These are phyloP conservation scores for Mechanitis messenoides DNA, from an alignment of 2,888 invertebrate genomes.

Conservation along the genomic window DNA sequence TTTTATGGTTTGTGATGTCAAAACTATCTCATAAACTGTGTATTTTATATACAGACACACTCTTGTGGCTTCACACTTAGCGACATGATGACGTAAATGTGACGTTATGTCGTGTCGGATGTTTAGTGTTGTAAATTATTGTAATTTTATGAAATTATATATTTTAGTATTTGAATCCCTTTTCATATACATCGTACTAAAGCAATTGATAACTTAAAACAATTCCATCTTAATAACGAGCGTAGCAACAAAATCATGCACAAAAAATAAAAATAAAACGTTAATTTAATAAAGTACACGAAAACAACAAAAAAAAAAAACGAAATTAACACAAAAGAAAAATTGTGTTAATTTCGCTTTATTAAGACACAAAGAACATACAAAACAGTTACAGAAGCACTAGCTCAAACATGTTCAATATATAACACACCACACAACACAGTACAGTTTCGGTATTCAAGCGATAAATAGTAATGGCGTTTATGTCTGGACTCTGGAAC, in stretches of 20 bases:
- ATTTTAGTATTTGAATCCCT: not conserved
- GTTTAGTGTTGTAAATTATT: constrained; percentile 4
- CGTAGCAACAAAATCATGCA: not conserved
- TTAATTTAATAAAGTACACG: not conserved
- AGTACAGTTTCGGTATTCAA: constrained; percentile 34
- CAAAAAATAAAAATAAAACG: not conserved
- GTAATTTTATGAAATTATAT: constrained; percentile 6
- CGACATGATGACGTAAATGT: constrained; percentile 20
- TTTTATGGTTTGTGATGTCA: constrained; percentile 52
- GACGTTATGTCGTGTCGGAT: constrained; percentile 18
- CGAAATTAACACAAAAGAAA: not conserved
- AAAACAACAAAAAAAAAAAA: not conserved
- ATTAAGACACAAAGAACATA: not conserved
- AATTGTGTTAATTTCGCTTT: not conserved
- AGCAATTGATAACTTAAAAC: too few relatives aligned
- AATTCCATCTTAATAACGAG: too few relatives aligned
- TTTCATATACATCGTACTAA: too few relatives aligned
- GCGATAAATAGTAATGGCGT: constrained; percentile 58
- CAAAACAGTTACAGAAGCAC: constrained; percentile 1
- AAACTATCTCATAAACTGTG: constrained; percentile 45
- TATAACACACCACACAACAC: constrained; percentile 36
- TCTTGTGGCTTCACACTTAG: constrained; percentile 17
- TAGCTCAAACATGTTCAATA: constrained; percentile 22
- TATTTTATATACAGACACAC: constrained; percentile 35
- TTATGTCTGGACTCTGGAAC: constrained; percentile 70